Evolutionary conservation across 1,140 invertebrate genomes (phyloP), one percentile per base, ranked within the genome.

Genomic region (Rhagoletis zephyria): DNA sequence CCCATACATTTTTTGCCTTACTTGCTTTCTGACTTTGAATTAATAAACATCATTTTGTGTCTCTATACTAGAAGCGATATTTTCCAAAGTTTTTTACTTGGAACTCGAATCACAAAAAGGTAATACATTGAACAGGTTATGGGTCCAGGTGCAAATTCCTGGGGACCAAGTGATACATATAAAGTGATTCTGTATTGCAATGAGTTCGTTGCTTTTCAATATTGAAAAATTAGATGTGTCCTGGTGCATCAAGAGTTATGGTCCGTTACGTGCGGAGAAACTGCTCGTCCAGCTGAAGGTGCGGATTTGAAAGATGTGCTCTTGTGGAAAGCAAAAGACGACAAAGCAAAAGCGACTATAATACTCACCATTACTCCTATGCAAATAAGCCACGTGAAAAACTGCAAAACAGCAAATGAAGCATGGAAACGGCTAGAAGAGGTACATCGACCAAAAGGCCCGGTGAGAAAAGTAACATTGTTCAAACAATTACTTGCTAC

Each of bases 381-480:
- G 30, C 87, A 89, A 30, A 64, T 89, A 16, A 59, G 10, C 16
- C 42, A 87, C 65, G 81, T 89, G 16, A 89, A 87, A 56, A 87
- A 85, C 14, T 81, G 67, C 10, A 63, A 70, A 10, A 67, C 85
- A 14, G 19, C 88, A 4, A 81, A 12, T 14, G 9, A 56, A 10
- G 51, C 51, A 56, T 3, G 1, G 51, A 56, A 56, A 7, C 5
- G 5, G 5, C 51, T 56, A 7, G 5, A 10, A 7, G 51, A 56
- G 5, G 10, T 56, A 7, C 51, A 56, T 56, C 5, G 51, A 10
- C 88, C 88, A 60, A 89, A 60, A 19, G 86, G 86, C 14, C 88
- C 88, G 4, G 81, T 85, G 70, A 60, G 86, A 1, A 87, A 87
- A 60, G 87, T 88, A 4, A 85, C 85, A 7, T 85, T 89, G 7